Conservation (phyloP, 2,113 vertebrate genomes). For the Pedetes capensis region DNA sequence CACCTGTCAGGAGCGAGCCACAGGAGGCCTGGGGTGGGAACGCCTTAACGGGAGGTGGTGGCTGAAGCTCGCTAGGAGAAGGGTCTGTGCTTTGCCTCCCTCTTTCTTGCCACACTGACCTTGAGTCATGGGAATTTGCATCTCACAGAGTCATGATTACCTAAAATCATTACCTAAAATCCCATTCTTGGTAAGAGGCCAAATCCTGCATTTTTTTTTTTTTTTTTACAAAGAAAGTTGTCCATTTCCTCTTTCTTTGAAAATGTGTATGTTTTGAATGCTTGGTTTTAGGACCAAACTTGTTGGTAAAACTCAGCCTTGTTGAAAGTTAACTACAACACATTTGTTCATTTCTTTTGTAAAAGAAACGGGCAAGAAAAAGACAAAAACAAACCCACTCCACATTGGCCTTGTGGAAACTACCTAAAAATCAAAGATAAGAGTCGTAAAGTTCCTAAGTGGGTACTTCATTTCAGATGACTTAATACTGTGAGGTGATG, state of each 20-base stretch:
- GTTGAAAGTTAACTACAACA: not conserved
- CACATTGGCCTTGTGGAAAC: constrained; percentile 6
- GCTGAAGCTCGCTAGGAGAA: not conserved
- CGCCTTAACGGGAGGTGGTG: not conserved
- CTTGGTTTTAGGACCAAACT: not conserved
- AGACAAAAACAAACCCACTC: too few species aligned
- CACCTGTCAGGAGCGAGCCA: not conserved
- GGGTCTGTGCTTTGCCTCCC: not conserved
- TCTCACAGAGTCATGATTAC: not conserved
- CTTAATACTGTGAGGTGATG: not conserved
- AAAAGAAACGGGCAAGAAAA: not conserved
- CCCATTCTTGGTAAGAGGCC: not conserved
- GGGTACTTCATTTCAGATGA: not conserved
- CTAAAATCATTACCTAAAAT: not conserved
- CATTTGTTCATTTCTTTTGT: constrained; percentile 4
- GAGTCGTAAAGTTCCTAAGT: not conserved
- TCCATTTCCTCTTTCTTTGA: not conserved
- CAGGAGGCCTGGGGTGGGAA: not conserved
- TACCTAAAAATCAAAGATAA: constrained; percentile 19
- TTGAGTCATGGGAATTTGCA: not conserved
- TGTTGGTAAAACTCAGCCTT: not conserved
- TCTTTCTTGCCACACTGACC: not conserved
- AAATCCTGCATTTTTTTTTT: not conserved
- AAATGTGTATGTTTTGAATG: not conserved
- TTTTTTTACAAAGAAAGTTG: not conserved